A percentile compares a stretch with the other conserved stretches of the same genome.
phyloP scores from a whole-genome alignment of 2,888 invertebrate species.

The Physocephala rufipes region DNA sequence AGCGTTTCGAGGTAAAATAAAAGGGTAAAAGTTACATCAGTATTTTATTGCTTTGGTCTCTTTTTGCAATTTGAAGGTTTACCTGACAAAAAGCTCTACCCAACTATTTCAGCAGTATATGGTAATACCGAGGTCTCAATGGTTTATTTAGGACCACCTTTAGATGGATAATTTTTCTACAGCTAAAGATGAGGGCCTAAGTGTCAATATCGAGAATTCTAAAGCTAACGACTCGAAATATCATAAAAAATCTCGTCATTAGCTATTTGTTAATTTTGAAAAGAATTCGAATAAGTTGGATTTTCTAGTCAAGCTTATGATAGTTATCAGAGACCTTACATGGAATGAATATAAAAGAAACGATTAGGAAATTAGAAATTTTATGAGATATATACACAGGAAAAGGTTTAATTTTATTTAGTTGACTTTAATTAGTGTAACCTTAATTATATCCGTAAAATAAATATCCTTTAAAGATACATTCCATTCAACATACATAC shows the following conservation, averaged over 20 bases:
- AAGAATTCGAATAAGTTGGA: not conserved
- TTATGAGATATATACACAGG: too few relatives aligned
- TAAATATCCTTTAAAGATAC: too few relatives aligned
- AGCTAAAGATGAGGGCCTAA: too few relatives aligned
- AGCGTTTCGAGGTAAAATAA: slow-evolving; percentile 84
- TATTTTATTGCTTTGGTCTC: slow-evolving; percentile 27
- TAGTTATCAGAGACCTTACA: not conserved
- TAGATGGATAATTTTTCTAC: slow-evolving; percentile 88
- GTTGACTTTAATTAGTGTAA: too few relatives aligned
- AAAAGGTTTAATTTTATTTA: too few relatives aligned
- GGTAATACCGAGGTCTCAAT: slow-evolving; percentile 99
- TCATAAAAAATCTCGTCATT: not conserved
- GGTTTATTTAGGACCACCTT: slow-evolving; percentile 96
- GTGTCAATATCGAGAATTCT: not conserved
- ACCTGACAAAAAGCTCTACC: slow-evolving; percentile 91
- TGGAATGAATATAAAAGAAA: too few relatives aligned
- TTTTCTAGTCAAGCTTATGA: not conserved
- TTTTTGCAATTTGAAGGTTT: slow-evolving; percentile 71
- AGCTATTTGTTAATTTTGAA: not conserved
- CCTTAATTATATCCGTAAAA: too few relatives aligned
- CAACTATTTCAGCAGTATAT: slow-evolving; percentile 97
- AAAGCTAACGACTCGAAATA: not conserved
- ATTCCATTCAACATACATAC: too few relatives aligned
- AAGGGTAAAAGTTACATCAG: not conserved
- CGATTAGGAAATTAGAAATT: too few relatives aligned